Conservation (phyloP, 1,140 invertebrate genomes). For the roundworm (Caenorhabditis elegans) region WBcel235 BX284605.5:269001-269500, state of each 20-base stretch:
- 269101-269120: conserved; percentile 63
- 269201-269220: conserved; percentile 55
- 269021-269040: no score
- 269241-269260: conserved; percentile 61
- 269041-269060: no score
- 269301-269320: conserved; percentile 58
- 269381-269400: conserved; percentile 63
- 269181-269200: conserved; percentile 56
- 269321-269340: conserved; percentile 63
- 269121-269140: conserved; percentile 59
- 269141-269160: conserved; percentile 60
- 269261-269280: not conserved
- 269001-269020: no score
- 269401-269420: conserved; percentile 63
- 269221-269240: conserved; percentile 65
- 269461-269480: no score
- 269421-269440: conserved; percentile 57
- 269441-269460: no score
- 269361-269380: conserved; percentile 49
- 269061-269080: no score
- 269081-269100: no score
- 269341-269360: conserved; percentile 54
- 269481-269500: not conserved
- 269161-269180: conserved; percentile 63
- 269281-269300: not conserved